These are phyloP conservation scores for Cyclura pinguis DNA, from an alignment of 2,797 vertebrate genomes.

Conservation along the genomic window DNA sequence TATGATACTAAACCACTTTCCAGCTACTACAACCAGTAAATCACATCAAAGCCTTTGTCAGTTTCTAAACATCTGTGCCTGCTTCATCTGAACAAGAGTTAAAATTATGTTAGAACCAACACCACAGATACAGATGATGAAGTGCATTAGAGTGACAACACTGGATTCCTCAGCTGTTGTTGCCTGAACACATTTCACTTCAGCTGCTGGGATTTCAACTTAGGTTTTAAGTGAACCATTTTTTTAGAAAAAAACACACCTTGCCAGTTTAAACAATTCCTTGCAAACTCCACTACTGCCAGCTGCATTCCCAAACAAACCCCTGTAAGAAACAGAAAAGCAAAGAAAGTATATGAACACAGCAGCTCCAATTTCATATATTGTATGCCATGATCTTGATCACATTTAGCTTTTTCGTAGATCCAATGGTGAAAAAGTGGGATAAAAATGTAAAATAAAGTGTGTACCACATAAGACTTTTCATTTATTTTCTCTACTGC, in stretches of 20 bases:
- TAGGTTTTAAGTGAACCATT: slow-evolving; percentile 18
- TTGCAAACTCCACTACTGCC: slow-evolving; percentile 84
- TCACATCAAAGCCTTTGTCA: background rate
- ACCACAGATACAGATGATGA: background rate
- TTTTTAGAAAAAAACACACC: slow-evolving; percentile 69
- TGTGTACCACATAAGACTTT: background rate
- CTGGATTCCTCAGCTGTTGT: background rate
- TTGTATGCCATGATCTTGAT: background rate
- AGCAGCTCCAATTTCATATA: background rate
- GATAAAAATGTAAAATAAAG: background rate
- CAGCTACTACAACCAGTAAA: background rate
- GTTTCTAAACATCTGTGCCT: background rate
- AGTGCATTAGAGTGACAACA: background rate
- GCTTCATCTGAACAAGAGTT: background rate
- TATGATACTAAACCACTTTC: background rate
- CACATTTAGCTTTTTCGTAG: slow-evolving; percentile 1
- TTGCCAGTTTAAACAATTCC: slow-evolving; percentile 82
- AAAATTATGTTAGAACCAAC: background rate
- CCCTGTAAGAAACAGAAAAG: slow-evolving; percentile 71
- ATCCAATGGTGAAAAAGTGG: background rate
- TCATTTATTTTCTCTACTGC: background rate
- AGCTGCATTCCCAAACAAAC: slow-evolving; percentile 85
- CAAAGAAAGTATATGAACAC: background rate
- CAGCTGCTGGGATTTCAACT: background rate
- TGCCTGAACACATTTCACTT: slow-evolving; percentile 16